Conservation (phyloP, 2,797 vertebrate genomes). For the Carcharodon carcharias region DNA sequence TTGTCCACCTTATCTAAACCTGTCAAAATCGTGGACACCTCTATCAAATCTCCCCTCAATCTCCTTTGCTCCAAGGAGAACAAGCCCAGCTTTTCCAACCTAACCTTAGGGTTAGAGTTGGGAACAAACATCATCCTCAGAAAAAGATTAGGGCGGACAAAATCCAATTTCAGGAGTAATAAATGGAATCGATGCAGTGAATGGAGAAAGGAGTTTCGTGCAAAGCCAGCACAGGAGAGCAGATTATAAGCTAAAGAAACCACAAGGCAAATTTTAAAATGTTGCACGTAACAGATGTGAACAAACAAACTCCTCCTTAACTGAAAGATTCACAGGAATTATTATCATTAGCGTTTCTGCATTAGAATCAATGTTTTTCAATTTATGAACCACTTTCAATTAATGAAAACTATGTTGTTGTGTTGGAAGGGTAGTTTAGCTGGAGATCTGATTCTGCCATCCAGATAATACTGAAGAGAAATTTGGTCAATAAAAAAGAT, state of each 20-base stretch:
- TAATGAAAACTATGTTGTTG: not conserved
- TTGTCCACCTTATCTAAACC: too few relatives aligned
- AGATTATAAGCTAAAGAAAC: not conserved
- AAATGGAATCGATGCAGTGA: not conserved
- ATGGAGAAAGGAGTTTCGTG: not conserved
- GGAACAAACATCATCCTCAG: not conserved
- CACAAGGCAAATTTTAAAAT: not conserved
- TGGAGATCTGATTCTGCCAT: not conserved
- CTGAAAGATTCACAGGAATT: not conserved
- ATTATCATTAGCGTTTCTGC: not conserved
- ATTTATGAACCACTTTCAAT: not conserved
- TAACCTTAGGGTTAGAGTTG: too few relatives aligned
- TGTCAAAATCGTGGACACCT: too few relatives aligned
- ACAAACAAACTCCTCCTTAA: not conserved
- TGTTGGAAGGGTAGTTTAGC: not conserved
- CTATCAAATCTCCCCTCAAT: too few relatives aligned
- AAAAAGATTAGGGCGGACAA: slow-evolving; percentile 4
- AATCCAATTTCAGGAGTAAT: slow-evolving; percentile 3
- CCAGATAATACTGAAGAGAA: not conserved
- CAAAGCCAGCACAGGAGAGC: not conserved
- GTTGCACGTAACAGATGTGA: not conserved
- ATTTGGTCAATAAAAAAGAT: not conserved
- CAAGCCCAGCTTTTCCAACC: too few relatives aligned
- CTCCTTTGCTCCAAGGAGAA: too few relatives aligned
- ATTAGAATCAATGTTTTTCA: not conserved